These are phyloP conservation scores for Verasper variegatus DNA, from an alignment of 2,113 vertebrate genomes.

Conservation along the genomic window DNA sequence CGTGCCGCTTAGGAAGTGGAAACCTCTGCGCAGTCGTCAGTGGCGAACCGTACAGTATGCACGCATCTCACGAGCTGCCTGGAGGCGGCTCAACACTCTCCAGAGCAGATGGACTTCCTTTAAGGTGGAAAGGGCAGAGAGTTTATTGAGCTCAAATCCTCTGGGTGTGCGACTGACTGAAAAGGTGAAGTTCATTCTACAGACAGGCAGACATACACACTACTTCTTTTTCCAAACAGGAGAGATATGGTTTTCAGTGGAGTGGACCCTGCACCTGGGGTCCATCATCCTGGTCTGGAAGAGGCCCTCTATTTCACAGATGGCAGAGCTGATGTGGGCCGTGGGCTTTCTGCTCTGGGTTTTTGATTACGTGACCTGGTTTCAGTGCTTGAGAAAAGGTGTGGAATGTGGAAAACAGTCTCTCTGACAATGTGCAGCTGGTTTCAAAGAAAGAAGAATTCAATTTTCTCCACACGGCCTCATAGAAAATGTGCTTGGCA, in stretches of 20 bases:
- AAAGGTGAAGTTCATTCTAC: not conserved
- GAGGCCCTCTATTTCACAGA: conserved; percentile 62
- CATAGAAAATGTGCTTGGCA: conserved; percentile 2
- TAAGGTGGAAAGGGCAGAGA: conserved; percentile 71
- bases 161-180: conserved; percentile 41
- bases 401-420: conserved; percentile 60
- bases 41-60: conserved; percentile 55
- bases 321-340: conserved; percentile 57
- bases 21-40: conserved; percentile 58
- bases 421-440: conserved; percentile 28
- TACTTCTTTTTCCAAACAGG: conserved; percentile 26
- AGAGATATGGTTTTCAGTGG: conserved; percentile 48
- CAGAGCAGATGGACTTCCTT: conserved; percentile 78
- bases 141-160: conserved; percentile 79
- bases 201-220: conserved; percentile 37
- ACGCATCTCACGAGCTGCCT: conserved; percentile 58
- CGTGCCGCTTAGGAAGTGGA: conserved; percentile 61
- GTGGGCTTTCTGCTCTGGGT: conserved; percentile 22
- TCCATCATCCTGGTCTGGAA: conserved; percentile 42
- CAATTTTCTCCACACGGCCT: not conserved
- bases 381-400: conserved; percentile 48
- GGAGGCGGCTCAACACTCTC: conserved; percentile 60
- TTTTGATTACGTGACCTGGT: conserved; percentile 67
- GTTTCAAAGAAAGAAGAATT: conserved; percentile 10
- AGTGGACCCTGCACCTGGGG: conserved; percentile 56